phyloP scores from a whole-genome alignment of 2,888 invertebrate species.

The Drosophila bunnanda region DNA sequence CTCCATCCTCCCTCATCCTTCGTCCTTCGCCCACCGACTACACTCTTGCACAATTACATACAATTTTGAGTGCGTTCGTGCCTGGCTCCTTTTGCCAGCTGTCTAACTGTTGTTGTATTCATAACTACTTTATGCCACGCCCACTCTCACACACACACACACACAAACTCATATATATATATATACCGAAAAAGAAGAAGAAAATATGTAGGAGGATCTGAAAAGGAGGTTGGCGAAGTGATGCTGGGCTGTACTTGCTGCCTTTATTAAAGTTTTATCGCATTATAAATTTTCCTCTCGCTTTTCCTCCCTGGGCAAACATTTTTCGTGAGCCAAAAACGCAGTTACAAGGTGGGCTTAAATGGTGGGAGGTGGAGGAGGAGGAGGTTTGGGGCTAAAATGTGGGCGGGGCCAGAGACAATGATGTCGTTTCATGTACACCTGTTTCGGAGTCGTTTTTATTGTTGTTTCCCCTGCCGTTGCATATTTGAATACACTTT shows the following conservation, averaged over 20 bases:
- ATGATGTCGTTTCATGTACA: slow-evolving; percentile 79
- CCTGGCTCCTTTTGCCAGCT: slow-evolving; percentile 56
- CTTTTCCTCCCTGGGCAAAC: slow-evolving; percentile 47
- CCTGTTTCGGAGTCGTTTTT: slow-evolving; percentile 78
- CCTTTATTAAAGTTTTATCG: slow-evolving; percentile 81
- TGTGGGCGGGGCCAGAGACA: slow-evolving; percentile 52
- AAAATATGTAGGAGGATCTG: background rate
- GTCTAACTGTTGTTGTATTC: slow-evolving; percentile 75
- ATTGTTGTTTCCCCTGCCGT: slow-evolving; percentile 54
- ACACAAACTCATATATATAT: too few relatives aligned
- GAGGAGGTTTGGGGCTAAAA: background rate
- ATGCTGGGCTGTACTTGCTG: slow-evolving; percentile 42
- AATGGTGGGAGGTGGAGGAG: background rate
- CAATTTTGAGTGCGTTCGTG: slow-evolving; percentile 80
- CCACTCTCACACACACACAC: slow-evolving; percentile 25
- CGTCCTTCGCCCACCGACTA: slow-evolving; percentile 33
- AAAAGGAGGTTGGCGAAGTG: background rate
- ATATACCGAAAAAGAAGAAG: slow-evolving; percentile 16
- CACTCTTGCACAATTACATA: slow-evolving; percentile 81
- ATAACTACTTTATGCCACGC: slow-evolving; percentile 76
- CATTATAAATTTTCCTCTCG: slow-evolving; percentile 76
- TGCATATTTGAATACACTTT: slow-evolving; percentile 79
- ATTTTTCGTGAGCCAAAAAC: slow-evolving; percentile 77
- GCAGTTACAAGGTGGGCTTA: slow-evolving; percentile 49
- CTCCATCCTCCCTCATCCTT: background rate